phyloP scores from a whole-genome alignment of 2,113 vertebrate species.

The Apteryx mantelli region DNA sequence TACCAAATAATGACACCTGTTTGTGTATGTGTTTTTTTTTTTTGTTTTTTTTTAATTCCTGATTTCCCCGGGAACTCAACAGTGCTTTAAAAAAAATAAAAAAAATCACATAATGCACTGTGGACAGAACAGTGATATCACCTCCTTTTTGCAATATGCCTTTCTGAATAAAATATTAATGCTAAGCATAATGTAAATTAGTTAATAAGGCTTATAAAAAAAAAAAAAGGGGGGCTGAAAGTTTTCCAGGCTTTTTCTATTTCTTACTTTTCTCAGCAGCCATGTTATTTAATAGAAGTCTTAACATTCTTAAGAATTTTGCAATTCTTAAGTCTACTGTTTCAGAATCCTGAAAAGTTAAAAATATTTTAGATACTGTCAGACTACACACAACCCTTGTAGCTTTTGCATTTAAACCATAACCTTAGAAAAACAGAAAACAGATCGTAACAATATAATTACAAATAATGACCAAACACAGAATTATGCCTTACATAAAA shows the following conservation, averaged over 20 bases:
- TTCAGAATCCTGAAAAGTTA: neutral
- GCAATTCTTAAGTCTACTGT: neutral
- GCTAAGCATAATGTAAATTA: neutral
- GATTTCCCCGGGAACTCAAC: neutral
- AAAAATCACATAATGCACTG: neutral
- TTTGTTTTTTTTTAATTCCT: neutral
- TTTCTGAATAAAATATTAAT: conserved; percentile 20
- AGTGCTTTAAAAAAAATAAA: neutral
- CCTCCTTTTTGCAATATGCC: neutral
- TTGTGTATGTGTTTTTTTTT: neutral
- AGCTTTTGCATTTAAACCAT: conserved; percentile 30
- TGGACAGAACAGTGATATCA: neutral
- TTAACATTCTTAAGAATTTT: neutral
- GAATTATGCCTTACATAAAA: neutral
- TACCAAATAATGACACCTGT: neutral
- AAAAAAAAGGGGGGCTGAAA: neutral
- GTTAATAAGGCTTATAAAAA: conserved; percentile 12
- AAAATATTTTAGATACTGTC: neutral
- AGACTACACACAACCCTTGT: neutral
- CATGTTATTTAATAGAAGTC: conserved; percentile 4
- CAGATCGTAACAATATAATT: neutral
- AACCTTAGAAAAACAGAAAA: neutral
- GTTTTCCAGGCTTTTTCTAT: neutral
- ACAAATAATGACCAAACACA: neutral
- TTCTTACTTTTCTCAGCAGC: neutral